These are phyloP conservation scores for Protobothrops mucrosquamatus DNA, from an alignment of 2,113 vertebrate species.

Conservation along the genomic window DNA sequence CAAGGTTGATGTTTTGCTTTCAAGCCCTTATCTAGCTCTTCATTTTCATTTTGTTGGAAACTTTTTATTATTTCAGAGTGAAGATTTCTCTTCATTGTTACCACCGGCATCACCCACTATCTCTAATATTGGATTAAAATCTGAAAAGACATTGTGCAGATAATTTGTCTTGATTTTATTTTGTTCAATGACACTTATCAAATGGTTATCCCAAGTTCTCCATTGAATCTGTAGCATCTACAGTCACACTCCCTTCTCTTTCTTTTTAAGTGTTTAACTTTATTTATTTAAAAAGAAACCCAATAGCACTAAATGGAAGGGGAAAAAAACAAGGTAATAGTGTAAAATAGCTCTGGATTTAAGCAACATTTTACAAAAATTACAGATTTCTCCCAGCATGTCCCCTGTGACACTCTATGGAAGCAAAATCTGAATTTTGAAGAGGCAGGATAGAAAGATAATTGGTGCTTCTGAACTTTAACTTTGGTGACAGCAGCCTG, in stretches of 20 bases:
- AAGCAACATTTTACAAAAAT: not conserved
- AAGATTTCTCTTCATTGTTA: not conserved
- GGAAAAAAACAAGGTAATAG: not conserved
- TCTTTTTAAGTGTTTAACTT: not conserved
- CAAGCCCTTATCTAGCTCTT: not conserved
- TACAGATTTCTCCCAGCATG: not conserved
- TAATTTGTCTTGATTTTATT: not conserved
- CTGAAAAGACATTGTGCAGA: rapidly evolving
- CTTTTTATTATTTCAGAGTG: rapidly evolving
- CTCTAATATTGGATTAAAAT: rapidly evolving
- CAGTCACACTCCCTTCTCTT: not conserved
- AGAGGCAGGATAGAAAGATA: not conserved
- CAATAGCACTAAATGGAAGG: not conserved
- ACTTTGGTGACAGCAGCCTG: not conserved
- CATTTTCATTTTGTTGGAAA: not conserved
- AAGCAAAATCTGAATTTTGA: not conserved
- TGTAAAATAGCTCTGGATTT: not conserved
- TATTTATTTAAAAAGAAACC: not conserved
- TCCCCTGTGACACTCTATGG: not conserved
- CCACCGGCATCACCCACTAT: not conserved
- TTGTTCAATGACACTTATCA: not conserved
- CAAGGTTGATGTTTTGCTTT: not conserved
- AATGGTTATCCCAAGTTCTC: not conserved
- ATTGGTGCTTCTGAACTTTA: not conserved
- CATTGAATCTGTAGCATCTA: not conserved